phyloP scores from a whole-genome alignment of 2,888 invertebrate genomes.

The Drosophila neotestacea region DNA sequence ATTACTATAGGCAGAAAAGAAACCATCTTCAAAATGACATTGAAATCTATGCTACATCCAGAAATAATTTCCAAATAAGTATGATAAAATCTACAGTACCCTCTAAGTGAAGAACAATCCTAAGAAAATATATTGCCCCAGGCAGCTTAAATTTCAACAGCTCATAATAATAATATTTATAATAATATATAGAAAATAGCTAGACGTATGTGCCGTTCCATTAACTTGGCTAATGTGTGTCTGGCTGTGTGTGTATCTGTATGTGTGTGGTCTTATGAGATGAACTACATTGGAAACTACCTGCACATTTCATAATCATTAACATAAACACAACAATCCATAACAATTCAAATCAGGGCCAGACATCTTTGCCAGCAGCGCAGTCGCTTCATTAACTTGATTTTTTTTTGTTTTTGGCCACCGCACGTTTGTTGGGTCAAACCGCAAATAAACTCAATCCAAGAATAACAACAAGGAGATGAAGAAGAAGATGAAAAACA shows the following conservation, averaged over 20 bases:
- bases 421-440: slow-evolving; percentile 51
- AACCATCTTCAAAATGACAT: too few relatives aligned
- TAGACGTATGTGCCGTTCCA: not conserved
- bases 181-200: slow-evolving; percentile 7
- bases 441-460: slow-evolving; percentile 64
- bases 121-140: not conserved
- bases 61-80: not conserved
- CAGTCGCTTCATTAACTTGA: slow-evolving; percentile 68
- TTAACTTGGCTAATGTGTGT: slow-evolving; percentile 11
- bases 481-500: slow-evolving; percentile 1
- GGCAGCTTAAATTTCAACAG: not conserved
- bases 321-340: slow-evolving; percentile 70
- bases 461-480: slow-evolving; percentile 28
- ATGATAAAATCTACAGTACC: not conserved
- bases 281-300: slow-evolving; percentile 48
- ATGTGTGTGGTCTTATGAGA: slow-evolving; percentile 47
- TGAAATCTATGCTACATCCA: too few relatives aligned
- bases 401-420: slow-evolving; percentile 26
- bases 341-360: slow-evolving; percentile 64
- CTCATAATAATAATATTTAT: slow-evolving; percentile 4
- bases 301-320: slow-evolving; percentile 71
- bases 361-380: slow-evolving; percentile 55
- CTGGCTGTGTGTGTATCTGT: slow-evolving; percentile 12
- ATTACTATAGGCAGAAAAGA: too few relatives aligned
- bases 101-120: not conserved